Base-by-base conservation (phyloP, 2,113 vertebrate species). In the Synchiropus splendidus region DNA sequence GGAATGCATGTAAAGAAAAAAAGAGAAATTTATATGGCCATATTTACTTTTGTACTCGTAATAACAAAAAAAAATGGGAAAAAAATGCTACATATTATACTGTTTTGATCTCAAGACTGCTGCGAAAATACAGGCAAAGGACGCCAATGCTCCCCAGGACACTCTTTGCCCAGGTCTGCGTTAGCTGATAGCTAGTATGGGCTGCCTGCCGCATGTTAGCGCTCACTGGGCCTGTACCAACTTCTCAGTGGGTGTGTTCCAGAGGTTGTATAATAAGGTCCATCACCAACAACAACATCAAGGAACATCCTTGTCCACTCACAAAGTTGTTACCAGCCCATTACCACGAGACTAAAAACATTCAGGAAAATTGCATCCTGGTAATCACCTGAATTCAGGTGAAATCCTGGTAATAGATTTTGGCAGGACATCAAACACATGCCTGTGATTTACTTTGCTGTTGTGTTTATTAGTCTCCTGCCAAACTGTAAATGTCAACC, bases 171-270 rank as follows among this genome's bases (percentile, higher is more conserved):
- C n/a, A n/a, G n/a, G n/a, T n/a, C n/a, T n/a, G n/a, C n/a, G n/a
- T n/a, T n/a, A n/a, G n/a, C n/a, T n/a, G n/a, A n/a, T n/a, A 52
- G 58, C 71, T 81, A 79, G 77, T 75, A 79, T 75, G 69, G 12
- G 48, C 38, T 48, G 51, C 64, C 56, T 47, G 75, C 56, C 49
- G 10, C 46, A 18, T 60, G 59, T 61, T 58, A 58, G 8, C 32
- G 48, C 46, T 39, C 51, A 2, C n/a, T 58, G 53, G 56, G 45
- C 10, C 51, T 49, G 40, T 16, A 50, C 61, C 52, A 64, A 47
- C 18, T 10, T 36, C 61, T 51, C 59, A 54, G 65, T 67, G 47
- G 67, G 66, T 61, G 60, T 61, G 41, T 52, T 60, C 18, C 32
- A 38, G 16, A 45, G 36, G 56, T 35, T 33, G 48, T 45, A 32